Evolutionary conservation across 2,888 invertebrate genomes (phyloP), one percentile per base, ranked within the genome.

Genomic region (Drosophila testacea): DNA sequence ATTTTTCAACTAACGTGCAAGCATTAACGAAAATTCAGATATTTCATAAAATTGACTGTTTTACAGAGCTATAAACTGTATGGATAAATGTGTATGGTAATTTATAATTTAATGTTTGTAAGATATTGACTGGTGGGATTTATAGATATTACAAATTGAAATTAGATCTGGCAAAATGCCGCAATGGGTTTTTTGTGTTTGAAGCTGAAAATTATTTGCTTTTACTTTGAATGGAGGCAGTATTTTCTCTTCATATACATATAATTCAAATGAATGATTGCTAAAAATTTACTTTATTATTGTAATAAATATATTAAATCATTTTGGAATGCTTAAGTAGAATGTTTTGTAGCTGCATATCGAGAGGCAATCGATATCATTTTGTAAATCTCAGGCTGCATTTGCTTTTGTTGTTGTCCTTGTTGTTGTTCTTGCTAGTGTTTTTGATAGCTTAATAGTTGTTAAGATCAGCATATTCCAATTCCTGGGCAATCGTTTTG

Each of bases 401-500:
- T 59, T 71, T 74, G 44, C 34, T 34, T 34, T 66, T 62, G 46
- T 64, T 67, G 30, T 44, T 51, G 48, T 22, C 22, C 22, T 42
- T 61, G 22, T 59, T 36, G 44, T 52, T 27, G 2, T 38, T n/a
- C 9, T 3, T 9, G 13, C 10, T 27, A 5, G 4, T 7, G 9
- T 57, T 39, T 52, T 50, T 57, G 13, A 22, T 48, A 22, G 28
- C 47, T 77, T 90, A 92, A 77, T 98, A 91, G 97, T 97, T 91
- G 78, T 92, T 92, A 91, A 98, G 94, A 93, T 99, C 98, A 81
- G 98, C 98, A 93, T 98, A 98, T 94, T 98, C 98, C 95, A 99
- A 96, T 94, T 99, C 98, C 93, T 98, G 98, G 90, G 98, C 98
- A 93, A 99, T 98, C 83, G 96, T 96, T 95, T 99, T 99, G 95